Evolutionary conservation across 2,797 vertebrate species (phyloP).

Genomic region (Pelobates cultripes): DNA sequence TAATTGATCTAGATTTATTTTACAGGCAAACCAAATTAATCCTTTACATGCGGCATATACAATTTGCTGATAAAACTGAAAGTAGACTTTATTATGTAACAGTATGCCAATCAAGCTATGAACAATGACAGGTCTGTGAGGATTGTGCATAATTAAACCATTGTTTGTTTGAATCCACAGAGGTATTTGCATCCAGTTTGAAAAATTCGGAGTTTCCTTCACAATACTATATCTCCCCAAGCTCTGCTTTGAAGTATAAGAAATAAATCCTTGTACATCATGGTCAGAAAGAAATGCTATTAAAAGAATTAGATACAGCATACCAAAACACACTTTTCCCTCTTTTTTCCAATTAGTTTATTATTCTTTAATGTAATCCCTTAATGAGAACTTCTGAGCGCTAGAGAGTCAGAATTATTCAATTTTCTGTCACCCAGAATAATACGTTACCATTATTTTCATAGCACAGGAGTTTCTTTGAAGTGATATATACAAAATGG

Average conservation of each 20-base stretch:
- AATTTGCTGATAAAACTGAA: slow-evolving; percentile 3
- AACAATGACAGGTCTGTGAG: slow-evolving; percentile 21
- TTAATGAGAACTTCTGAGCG: slow-evolving; percentile 32
- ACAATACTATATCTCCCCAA: slow-evolving; percentile 26
- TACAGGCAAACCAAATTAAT: background rate
- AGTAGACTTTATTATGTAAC: slow-evolving; percentile 28
- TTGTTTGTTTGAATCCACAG: slow-evolving; percentile 27
- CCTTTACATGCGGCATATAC: slow-evolving; percentile 15
- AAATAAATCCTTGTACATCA: slow-evolving; percentile 37
- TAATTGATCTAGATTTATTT: background rate
- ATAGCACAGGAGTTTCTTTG: slow-evolving; percentile 26
- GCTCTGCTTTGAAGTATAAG: slow-evolving; percentile 37
- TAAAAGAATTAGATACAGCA: slow-evolving; percentile 37
- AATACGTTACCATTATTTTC: slow-evolving; percentile 16
- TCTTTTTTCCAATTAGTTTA: slow-evolving; percentile 26
- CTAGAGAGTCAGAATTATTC: slow-evolving; percentile 29
- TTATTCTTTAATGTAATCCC: slow-evolving; percentile 38
- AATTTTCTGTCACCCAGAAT: slow-evolving; percentile 18
- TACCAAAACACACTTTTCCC: slow-evolving; percentile 14
- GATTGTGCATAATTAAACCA: slow-evolving; percentile 27
- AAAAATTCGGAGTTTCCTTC: slow-evolving; percentile 18
- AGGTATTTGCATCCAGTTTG: slow-evolving; percentile 22
- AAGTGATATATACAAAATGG: slow-evolving; percentile 7
- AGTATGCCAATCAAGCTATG: slow-evolving; percentile 31
- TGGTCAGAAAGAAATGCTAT: slow-evolving; percentile 32